These are phyloP conservation scores for Gadopsis bispinosus DNA, from an alignment of 2,797 vertebrate species.

Conservation along the genomic window DNA sequence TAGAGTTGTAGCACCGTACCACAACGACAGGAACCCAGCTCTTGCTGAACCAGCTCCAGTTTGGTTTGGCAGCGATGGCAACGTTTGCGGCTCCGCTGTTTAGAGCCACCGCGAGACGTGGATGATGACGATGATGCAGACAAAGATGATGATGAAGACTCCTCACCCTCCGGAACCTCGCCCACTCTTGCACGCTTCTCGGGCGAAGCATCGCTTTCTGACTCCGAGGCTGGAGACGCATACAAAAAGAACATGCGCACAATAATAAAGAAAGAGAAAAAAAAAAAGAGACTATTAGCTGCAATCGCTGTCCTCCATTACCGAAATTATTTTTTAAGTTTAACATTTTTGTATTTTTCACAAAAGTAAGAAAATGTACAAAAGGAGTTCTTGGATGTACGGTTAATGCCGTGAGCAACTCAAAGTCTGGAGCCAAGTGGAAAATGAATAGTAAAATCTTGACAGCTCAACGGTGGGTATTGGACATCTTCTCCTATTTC, in stretches of 20 bases:
- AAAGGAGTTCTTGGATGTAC: neutral
- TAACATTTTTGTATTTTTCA: neutral
- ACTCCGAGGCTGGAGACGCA: slow-evolving; percentile 89
- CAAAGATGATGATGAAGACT: slow-evolving; percentile 76
- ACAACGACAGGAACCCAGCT: slow-evolving; percentile 97
- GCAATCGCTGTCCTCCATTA: neutral
- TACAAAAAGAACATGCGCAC: neutral
- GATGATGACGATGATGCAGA: slow-evolving; percentile 69
- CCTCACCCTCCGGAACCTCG: slow-evolving; percentile 86
- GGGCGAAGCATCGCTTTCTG: slow-evolving; percentile 92
- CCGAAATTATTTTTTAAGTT: neutral
- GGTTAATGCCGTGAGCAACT: neutral
- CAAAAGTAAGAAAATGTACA: neutral
- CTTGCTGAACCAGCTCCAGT: slow-evolving; percentile 99
- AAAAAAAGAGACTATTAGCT: neutral
- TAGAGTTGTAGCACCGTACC: slow-evolving; percentile 81
- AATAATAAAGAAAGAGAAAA: neutral
- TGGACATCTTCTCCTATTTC: neutral
- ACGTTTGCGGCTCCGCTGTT: slow-evolving; percentile 96
- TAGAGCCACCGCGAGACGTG: slow-evolving; percentile 87
- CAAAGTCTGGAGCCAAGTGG: neutral
- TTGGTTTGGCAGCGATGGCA: slow-evolving; percentile 99
- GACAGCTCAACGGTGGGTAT: neutral
- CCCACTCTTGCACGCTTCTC: slow-evolving; percentile 92
- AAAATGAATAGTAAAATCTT: slow-evolving; percentile 4